Evolutionary conservation across 1,140 invertebrate species (phyloP), one percentile per base, ranked within the genome.

Genomic region (Brachionus rotundiformis): DNA sequence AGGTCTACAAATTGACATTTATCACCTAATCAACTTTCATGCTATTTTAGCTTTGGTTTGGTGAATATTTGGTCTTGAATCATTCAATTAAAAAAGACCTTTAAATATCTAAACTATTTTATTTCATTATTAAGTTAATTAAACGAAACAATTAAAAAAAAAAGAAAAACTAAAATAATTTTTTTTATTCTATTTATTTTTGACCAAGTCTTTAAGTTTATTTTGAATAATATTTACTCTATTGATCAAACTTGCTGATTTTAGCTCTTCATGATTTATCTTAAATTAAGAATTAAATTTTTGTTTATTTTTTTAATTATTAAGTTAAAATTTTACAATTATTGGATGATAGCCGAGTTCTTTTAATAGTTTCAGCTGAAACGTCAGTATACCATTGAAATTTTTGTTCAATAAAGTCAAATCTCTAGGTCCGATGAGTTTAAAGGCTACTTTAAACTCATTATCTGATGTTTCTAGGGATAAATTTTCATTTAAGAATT

Each of bases 121-220:
- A 5, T 39, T 39, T 39, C 13, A 10, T 39, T 2, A 39, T 39
- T 39, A 2, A 39, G 5, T 54, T 54, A 54, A 16, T 3, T 19
- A 19, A 54, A 54, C n/a, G 19, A 25, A 54, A 54, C 16, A 68
- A 16, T 68, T 68, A 19, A 68, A 68, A 68, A 36, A 68, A 68
- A 65, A 39, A 4, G 27, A 23, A 73, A 25, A 73, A 44, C 25
- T 44, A 65, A 65, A 65, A 65, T 31, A 31, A 3, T 19, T 54
- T 19, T 19, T 8, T 54, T 54, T 54, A 33, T 33, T 33, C 13
- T 16, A 10, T 44, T 47, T 41, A 79, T 19, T 79, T 79, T 79
- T 79, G 10, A 54, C 59, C 7, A 79, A 59, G 23, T 79, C 31
- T 41, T 79, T 79, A 29, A 79, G 54, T 63, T 79, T 79, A 39